Base-by-base conservation (phyloP, 2,888 invertebrate genomes). In the Pteria penguin region DNA sequence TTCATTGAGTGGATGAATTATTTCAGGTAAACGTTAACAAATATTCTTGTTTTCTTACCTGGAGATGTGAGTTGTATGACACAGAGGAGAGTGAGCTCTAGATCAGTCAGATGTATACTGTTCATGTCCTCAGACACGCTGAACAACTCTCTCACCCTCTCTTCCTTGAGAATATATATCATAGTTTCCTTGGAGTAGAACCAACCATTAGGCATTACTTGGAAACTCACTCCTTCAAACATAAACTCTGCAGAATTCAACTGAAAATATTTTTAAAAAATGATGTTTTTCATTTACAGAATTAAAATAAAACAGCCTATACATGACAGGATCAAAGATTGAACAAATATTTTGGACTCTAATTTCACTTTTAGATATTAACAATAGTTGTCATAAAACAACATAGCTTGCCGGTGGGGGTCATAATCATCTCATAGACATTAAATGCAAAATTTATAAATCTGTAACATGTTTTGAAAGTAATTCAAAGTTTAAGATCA, bases 151-250 rank as follows among this genome's bases (percentile, higher is more conserved):
- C 82, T 74, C 2, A 87, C 84, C 63, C 88, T 82, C 1, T 78
- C 74, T 52, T 83, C 72, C 29, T 87, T 86, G 4, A 91, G 78
- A 57, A 90, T 86, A 27, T 79, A 70, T 31, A 80, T 79, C 89
- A 91, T 90, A 75, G 89, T 87, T 4, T 66, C 71, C 4, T 86
- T 78, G 2, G 85, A 80, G 79, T 90, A 90, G 29, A 84, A 80
- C 11, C 63, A 74, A 14, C 78, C 79, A 36, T 83, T 80, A 11
- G 82, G 78, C 27, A 90, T 68, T 27, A 83, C 79, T 65, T 89
- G 72, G 68, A 86, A 86, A 14, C 82, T 81, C 55, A 88, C 84
- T 0, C 85, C 86, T 27, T 86, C 79, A 2, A 72, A 60, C 71
- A 89, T 85, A 75, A 89, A 86, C 26, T 85, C 84, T 26, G 86